Conservation (phyloP, 2,888 invertebrate genomes). For the Pedicia rivosa region DNA sequence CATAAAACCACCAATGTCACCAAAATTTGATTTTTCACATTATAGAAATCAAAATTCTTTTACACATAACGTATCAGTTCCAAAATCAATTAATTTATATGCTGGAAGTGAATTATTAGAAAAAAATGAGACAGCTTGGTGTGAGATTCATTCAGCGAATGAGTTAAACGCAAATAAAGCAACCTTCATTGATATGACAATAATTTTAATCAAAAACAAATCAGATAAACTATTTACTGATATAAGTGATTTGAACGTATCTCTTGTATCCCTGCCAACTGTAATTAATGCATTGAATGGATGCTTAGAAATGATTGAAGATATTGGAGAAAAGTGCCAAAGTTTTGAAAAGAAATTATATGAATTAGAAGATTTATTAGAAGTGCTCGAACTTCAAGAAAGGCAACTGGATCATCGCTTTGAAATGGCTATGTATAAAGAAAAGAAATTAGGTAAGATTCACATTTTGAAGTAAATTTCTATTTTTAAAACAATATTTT, state of each 20-base stretch:
- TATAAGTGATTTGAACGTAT: slow-evolving; percentile 21
- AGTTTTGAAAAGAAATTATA: slow-evolving; percentile 40
- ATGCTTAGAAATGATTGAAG: slow-evolving; percentile 27
- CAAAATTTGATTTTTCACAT: slow-evolving; percentile 11
- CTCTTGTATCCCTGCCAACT: slow-evolving; percentile 21
- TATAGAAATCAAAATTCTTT: neutral
- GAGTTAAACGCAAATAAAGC: slow-evolving; percentile 43
- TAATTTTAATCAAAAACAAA: slow-evolving; percentile 27
- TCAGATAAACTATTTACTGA: slow-evolving; percentile 17
- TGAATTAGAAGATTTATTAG: slow-evolving; percentile 42
- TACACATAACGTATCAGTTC: neutral
- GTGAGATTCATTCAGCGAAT: slow-evolving; percentile 38
- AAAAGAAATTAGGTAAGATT: slow-evolving; percentile 40
- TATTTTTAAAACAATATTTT: neutral
- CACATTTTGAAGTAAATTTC: neutral
- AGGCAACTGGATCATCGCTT: slow-evolving; percentile 44
- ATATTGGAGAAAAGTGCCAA: slow-evolving; percentile 36
- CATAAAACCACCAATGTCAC: slow-evolving; percentile 13
- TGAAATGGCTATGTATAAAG: slow-evolving; percentile 43
- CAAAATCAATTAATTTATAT: slow-evolving; percentile 28
- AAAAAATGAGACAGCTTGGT: slow-evolving; percentile 50
- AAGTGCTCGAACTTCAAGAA: slow-evolving; percentile 44
- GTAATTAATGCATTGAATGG: slow-evolving; percentile 27
- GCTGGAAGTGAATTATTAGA: slow-evolving; percentile 46
- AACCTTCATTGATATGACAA: slow-evolving; percentile 30